Conservation (phyloP, 1,140 invertebrate genomes). For the Drosophila melanica region DNA sequence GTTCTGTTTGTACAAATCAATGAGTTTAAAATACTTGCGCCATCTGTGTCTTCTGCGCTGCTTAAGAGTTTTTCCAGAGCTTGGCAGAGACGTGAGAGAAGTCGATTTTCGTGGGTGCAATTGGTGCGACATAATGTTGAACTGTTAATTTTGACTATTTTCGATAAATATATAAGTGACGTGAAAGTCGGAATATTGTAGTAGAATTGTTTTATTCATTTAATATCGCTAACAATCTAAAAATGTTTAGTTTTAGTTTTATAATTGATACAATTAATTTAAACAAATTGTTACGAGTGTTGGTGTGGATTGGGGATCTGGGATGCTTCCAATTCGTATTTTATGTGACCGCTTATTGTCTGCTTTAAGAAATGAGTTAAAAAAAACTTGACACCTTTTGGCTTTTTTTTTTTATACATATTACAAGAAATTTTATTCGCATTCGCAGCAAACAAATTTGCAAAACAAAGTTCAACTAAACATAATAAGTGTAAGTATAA, state of each 20-base stretch:
- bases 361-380: slow-evolving; percentile 20
- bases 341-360: slow-evolving; percentile 63
- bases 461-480: slow-evolving; percentile 53
- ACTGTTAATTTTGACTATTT: neutral
- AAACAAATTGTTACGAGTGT: slow-evolving; percentile 32
- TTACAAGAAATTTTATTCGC: slow-evolving; percentile 73
- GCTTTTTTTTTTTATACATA: slow-evolving; percentile 50
- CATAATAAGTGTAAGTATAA: slow-evolving; percentile 36
- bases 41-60: neutral
- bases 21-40: slow-evolving; percentile 40
- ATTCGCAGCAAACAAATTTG: slow-evolving; percentile 61
- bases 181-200: neutral
- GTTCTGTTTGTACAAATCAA: slow-evolving; percentile 49
- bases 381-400: slow-evolving; percentile 38
- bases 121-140: neutral
- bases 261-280: slow-evolving; percentile 78
- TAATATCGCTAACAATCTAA: slow-evolving; percentile 21
- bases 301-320: neutral
- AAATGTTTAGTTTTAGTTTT: slow-evolving; percentile 27
- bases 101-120: neutral
- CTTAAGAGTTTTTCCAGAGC: neutral
- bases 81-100: neutral
- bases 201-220: slow-evolving; percentile 20
- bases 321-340: neutral
- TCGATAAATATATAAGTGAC: neutral